phyloP scores from a whole-genome alignment of 2,888 invertebrate species.

The Napeogenes sylphis region DNA sequence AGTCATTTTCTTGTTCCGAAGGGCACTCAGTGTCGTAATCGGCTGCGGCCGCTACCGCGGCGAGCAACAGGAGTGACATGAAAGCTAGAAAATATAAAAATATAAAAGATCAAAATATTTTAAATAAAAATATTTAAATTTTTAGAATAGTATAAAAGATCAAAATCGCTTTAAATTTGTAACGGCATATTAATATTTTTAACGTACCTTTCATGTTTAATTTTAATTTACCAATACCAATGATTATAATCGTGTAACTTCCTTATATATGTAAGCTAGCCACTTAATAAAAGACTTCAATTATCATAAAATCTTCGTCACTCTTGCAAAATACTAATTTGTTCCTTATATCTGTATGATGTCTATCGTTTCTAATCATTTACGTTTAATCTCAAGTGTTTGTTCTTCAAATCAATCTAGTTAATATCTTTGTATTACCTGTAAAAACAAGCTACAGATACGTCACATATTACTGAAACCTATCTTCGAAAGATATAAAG shows the following conservation, averaged over 20 bases:
- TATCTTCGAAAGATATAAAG: too few relatives aligned
- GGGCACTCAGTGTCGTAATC: conserved; percentile 49
- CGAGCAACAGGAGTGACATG: conserved; percentile 29
- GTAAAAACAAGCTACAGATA: too few relatives aligned
- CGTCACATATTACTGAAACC: too few relatives aligned
- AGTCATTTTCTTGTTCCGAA: conserved; percentile 47
- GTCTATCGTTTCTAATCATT: background rate
- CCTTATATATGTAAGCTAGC: conserved; percentile 20
- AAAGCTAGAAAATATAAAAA: conserved; percentile 20
- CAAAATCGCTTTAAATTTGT: background rate
- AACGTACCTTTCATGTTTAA: conserved; percentile 32
- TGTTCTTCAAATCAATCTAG: background rate
- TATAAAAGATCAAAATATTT: too few relatives aligned
- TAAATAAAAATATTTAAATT: background rate
- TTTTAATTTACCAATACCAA: conserved; percentile 18
- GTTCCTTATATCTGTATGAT: background rate
- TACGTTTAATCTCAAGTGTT: background rate
- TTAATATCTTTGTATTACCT: background rate
- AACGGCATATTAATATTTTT: background rate
- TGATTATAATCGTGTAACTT: background rate
- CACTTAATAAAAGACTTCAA: conserved; percentile 11
- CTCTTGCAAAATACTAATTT: conserved; percentile 12
- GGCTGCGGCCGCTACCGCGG: conserved; percentile 32
- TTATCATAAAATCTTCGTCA: conserved; percentile 23
- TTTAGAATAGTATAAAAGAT: background rate